Percentiles rank a stretch among this genome's conserved stretches.
These are phyloP conservation scores for Stichodactyla helianthus DNA, from an alignment of 64 coral and sea anemone genomes.

Conservation along the genomic window DNA sequence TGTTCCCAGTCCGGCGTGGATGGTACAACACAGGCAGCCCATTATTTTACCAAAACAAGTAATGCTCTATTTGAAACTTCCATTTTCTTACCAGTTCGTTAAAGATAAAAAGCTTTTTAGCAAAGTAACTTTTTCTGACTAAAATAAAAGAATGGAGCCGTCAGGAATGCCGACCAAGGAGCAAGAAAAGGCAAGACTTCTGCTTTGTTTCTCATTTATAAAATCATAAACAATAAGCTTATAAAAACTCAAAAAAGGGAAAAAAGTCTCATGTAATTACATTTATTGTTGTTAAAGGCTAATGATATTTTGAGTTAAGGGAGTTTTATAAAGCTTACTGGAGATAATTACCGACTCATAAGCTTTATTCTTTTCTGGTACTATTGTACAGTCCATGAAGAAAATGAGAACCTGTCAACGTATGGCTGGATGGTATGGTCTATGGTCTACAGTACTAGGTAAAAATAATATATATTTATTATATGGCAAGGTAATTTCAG, in stretches of 20 bases:
- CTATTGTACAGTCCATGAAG: not conserved
- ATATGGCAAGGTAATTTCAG: too few relatives aligned
- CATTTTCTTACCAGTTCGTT: not conserved
- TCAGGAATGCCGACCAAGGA: conserved; percentile 5
- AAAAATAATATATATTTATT: not conserved
- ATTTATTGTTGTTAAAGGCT: too few relatives aligned
- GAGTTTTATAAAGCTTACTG: not conserved
- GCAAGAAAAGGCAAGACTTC: not conserved
- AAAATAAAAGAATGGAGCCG: not conserved
- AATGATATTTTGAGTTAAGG: not conserved
- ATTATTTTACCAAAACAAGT: not conserved
- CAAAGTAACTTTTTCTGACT: not conserved
- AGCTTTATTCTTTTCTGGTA: not conserved
- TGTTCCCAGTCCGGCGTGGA: not conserved
- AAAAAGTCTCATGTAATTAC: too few relatives aligned
- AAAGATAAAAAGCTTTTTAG: not conserved
- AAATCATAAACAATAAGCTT: not conserved
- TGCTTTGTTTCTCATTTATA: not conserved
- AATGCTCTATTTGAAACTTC: not conserved
- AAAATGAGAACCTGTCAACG: conserved; percentile 45
- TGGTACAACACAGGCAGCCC: not conserved
- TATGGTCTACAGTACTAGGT: conserved; percentile 23
- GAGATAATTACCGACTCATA: not conserved
- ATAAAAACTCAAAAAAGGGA: too few relatives aligned
- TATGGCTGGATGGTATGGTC: conserved; percentile 38